A percentile compares a stretch with the other conserved stretches of the same genome.
These are phyloP conservation scores for Paragorgia papillata DNA, from an alignment of 92 coral and sea anemone species.

Conservation along the genomic window DNA sequence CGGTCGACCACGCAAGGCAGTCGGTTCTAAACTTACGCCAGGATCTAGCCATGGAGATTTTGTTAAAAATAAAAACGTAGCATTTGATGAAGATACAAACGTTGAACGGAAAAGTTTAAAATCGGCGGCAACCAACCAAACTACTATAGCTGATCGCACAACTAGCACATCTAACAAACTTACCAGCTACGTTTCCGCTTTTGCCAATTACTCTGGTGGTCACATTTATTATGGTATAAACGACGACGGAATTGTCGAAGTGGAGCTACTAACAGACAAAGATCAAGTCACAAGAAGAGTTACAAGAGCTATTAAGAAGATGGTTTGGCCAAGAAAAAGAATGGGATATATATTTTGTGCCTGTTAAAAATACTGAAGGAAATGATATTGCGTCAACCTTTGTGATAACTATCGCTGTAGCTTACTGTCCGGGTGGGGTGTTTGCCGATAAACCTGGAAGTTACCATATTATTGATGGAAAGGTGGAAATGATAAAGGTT, in stretches of 20 bases:
- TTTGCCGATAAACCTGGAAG: conserved; percentile 10
- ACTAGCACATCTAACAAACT: conserved; percentile 1
- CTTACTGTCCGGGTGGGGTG: conserved; percentile 35
- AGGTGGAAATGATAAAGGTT: conserved; percentile 32
- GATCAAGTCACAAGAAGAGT: neutral
- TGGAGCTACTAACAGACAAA: conserved; percentile 19
- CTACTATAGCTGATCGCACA: too few relatives aligned
- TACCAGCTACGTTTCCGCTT: conserved; percentile 31
- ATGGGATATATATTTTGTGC: conserved; percentile 42
- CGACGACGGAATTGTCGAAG: conserved; percentile 24
- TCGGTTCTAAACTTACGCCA: too few relatives aligned
- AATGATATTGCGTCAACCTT: neutral
- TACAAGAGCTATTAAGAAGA: conserved; percentile 7
- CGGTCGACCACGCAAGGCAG: too few relatives aligned
- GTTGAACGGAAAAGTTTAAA: too few relatives aligned
- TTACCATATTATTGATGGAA: conserved; percentile 43
- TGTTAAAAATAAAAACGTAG: too few relatives aligned
- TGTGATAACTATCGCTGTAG: conserved; percentile 16
- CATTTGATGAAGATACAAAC: too few relatives aligned
- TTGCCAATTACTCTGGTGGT: conserved; percentile 43
- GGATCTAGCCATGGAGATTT: too few relatives aligned
- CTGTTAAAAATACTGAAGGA: conserved; percentile 29
- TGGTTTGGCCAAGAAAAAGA: conserved; percentile 48
- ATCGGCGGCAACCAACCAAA: too few relatives aligned
- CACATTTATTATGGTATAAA: conserved; percentile 29